phyloP scores from a whole-genome alignment of 2,797 vertebrate species.

The Cyclura pinguis region DNA sequence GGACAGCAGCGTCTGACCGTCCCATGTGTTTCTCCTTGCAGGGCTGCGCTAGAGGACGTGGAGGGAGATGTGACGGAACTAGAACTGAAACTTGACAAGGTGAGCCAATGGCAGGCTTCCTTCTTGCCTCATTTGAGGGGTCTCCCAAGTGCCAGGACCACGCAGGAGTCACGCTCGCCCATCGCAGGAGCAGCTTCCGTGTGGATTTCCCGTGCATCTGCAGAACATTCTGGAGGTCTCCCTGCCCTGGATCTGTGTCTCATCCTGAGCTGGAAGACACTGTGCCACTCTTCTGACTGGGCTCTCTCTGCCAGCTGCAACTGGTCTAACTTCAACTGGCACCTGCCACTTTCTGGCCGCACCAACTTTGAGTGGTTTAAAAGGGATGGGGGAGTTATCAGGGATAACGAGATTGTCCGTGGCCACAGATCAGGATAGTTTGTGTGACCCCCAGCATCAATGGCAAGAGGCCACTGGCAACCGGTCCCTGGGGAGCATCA shows the following conservation, averaged over 20 bases:
- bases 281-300: not conserved
- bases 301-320: not conserved
- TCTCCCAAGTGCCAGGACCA: too few species aligned
- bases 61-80: slow-evolving; percentile 97
- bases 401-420: not conserved
- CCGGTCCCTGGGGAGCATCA: too few species aligned
- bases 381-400: not conserved
- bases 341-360: not conserved
- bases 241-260: too few species aligned
- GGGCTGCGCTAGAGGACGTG: slow-evolving; percentile 97
- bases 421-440: not conserved
- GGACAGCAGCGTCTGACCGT: slow-evolving; percentile 23
- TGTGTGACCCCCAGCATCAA: too few species aligned
- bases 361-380: not conserved
- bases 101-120: slow-evolving; percentile 72
- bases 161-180: too few species aligned
- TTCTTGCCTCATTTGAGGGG: too few species aligned
- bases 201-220: too few species aligned
- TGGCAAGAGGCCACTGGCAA: not conserved
- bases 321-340: too few species aligned
- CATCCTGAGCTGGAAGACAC: not conserved
- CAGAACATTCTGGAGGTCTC: not conserved
- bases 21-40: slow-evolving; percentile 70
- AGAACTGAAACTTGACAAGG: slow-evolving; percentile 98
- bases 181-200: too few species aligned